These are phyloP conservation scores for Acanthisitta chloris DNA, from an alignment of 2,113 vertebrate genomes.

Conservation along the genomic window DNA sequence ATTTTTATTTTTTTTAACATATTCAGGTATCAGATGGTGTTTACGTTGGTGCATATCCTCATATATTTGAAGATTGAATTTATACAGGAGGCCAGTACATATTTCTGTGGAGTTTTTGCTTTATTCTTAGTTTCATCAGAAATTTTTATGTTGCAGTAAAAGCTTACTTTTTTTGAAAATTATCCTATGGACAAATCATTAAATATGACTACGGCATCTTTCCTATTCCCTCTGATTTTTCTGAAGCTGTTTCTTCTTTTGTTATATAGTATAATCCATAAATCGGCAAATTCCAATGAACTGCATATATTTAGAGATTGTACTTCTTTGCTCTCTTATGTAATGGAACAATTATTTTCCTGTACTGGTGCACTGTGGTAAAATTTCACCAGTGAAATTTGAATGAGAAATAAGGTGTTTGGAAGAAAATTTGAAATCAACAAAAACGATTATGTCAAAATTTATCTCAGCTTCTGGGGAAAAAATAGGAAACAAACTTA, in stretches of 20 bases:
- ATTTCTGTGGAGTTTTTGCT: background rate
- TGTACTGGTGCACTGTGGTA: background rate
- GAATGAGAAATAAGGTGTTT: background rate
- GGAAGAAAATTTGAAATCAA: conserved; percentile 29
- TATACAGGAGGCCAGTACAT: background rate
- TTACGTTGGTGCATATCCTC: background rate
- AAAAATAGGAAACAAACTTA: background rate
- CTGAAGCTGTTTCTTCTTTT: background rate
- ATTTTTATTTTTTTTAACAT: background rate
- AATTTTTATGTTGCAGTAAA: background rate
- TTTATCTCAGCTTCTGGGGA: background rate
- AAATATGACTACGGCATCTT: background rate
- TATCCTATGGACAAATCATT: background rate
- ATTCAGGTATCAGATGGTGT: background rate
- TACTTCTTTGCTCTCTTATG: background rate
- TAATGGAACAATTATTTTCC: background rate
- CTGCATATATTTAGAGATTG: background rate
- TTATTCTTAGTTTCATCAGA: background rate
- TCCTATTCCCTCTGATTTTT: background rate
- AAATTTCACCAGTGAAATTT: background rate
- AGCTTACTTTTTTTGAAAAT: background rate
- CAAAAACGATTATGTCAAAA: background rate
- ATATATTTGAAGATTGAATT: background rate
- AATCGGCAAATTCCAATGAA: background rate
- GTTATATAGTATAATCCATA: background rate